Evolutionary conservation across 2,888 invertebrate genomes (phyloP).

Genomic region (Acrobasis repandana): DNA sequence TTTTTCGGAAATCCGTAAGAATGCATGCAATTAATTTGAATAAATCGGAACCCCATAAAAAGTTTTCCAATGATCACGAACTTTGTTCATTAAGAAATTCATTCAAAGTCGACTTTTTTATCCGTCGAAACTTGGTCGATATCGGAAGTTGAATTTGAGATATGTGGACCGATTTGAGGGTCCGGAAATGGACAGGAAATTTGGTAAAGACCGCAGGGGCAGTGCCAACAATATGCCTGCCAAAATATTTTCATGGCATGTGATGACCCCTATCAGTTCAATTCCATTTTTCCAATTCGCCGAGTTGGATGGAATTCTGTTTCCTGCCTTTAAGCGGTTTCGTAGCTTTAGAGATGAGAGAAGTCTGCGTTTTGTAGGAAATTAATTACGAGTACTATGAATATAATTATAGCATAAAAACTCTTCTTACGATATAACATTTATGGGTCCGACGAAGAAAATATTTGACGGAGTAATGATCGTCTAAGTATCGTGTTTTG

Average conservation of each 20-base stretch:
- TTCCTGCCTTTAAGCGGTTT: background rate
- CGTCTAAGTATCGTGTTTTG: no score
- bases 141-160: background rate
- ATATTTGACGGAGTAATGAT: no score
- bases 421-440: no score
- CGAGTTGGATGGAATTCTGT: background rate
- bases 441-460: no score
- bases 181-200: slow-evolving; percentile 1
- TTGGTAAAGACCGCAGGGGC: background rate
- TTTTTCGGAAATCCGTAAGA: no score
- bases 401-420: no score
- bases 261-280: background rate
- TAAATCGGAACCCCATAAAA: background rate
- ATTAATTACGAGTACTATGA: no score
- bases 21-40: background rate
- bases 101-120: background rate
- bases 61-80: background rate
- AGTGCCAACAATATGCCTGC: background rate
- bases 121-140: background rate
- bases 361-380: no score
- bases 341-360: background rate
- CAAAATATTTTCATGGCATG: slow-evolving; percentile 1
- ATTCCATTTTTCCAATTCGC: background rate
- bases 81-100: background rate
- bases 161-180: background rate